A percentile compares a stretch with the other conserved stretches of the same genome.
Conservation (phyloP, 2,888 invertebrate genomes). For the Disparrhopalites patrizii region DNA sequence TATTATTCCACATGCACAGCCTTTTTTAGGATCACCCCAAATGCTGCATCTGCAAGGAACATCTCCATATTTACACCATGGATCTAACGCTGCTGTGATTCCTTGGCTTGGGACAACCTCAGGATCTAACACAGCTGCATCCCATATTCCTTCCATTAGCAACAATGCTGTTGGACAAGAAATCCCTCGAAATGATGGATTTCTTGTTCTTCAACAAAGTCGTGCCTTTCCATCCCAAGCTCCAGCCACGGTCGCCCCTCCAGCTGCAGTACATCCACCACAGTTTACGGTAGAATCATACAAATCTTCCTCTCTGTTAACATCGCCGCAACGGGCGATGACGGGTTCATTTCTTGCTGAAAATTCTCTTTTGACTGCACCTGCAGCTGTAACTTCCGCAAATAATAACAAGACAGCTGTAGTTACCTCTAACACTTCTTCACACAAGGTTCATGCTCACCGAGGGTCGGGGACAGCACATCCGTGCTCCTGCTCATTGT, state of each 20-base stretch:
- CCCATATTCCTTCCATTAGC: not conserved
- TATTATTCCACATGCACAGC: not conserved
- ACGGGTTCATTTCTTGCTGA: too few species aligned
- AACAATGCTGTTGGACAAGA: not conserved
- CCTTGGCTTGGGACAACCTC: not conserved
- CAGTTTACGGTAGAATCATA: not conserved
- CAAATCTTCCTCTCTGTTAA: too few species aligned
- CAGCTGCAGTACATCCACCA: not conserved
- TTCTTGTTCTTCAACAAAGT: constrained; percentile 9
- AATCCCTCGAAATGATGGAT: not conserved
- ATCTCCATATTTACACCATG: not conserved
- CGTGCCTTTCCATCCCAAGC: not conserved
- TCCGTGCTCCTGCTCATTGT: constrained; percentile 5
- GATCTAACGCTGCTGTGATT: too few species aligned
- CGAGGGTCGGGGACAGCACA: not conserved
- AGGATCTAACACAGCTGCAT: not conserved
- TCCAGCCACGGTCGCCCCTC: not conserved
- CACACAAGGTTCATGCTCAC: not conserved
- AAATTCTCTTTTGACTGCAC: not conserved
- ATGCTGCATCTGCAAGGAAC: not conserved
- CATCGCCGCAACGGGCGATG: too few species aligned
- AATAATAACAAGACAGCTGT: not conserved
- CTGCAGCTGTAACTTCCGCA: not conserved
- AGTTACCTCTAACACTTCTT: too few species aligned
- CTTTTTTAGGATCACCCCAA: not conserved